Conservation (phyloP, 2,797 vertebrate species). For the Pseudochirops cupreus region DNA sequence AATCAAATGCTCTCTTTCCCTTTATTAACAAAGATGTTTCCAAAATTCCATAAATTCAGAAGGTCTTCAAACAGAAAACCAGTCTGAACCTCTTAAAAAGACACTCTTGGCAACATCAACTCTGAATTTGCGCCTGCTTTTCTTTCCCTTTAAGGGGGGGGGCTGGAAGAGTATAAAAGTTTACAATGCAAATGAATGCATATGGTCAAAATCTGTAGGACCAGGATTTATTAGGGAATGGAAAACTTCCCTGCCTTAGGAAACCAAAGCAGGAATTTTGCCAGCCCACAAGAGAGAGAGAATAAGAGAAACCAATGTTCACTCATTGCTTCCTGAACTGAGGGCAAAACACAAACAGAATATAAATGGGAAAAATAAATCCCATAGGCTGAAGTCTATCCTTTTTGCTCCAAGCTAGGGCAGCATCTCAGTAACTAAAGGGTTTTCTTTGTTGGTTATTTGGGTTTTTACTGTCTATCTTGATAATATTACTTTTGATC, state of each 20-base stretch:
- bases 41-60: constrained; percentile 69
- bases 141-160: not conserved
- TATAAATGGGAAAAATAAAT: constrained; percentile 6
- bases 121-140: not conserved
- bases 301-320: not conserved
- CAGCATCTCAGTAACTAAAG: not conserved
- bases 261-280: constrained; percentile 3
- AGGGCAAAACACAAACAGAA: constrained; percentile 2
- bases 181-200: not conserved
- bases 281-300: not conserved
- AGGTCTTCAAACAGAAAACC: constrained; percentile 70
- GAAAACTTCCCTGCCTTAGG: constrained; percentile 9
- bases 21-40: constrained; percentile 59
- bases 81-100: not conserved
- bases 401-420: not conserved
- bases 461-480: not conserved
- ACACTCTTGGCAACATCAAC: not conserved
- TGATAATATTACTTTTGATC: not conserved
- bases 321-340: not conserved
- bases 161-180: not conserved
- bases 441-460: not conserved
- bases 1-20: constrained; percentile 58
- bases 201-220: not conserved
- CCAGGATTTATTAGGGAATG: not conserved
- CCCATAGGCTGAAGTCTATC: not conserved